Base-by-base conservation (phyloP, 2,797 vertebrate species). In the Lagorchestes hirsutus region DNA sequence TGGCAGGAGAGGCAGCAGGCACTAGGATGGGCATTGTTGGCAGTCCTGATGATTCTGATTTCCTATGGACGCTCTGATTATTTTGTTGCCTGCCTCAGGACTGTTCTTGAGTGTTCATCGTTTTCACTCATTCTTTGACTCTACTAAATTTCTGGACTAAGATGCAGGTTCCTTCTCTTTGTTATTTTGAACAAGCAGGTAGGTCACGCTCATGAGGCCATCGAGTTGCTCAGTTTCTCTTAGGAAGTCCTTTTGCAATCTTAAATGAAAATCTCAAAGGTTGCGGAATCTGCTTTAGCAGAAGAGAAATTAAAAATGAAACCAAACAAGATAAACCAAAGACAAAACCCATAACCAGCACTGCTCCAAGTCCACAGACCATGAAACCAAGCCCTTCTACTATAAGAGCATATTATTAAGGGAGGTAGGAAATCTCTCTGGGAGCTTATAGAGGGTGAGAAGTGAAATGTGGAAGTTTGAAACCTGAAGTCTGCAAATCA, bases 21-120 rank as follows among this genome's bases (percentile, higher is more conserved):
- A 87, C 74, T 27, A 46, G 40, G 40, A 50, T 12, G 40, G 74
- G 22, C 40, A 87, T 87, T 46, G 55, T 96, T 34, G 92, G 74
- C 93, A 90, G 94, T 52, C 91, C 46, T 91, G 90, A 93, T 93
- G 87, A 90, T 58, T 94, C 94, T 93, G 93, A 93, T 55, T 92
- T 55, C 54, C 58, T 40, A 92, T 91, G 34, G 82, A 93, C 58
- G 46, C 82, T 13, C 34, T 82, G 90, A 91, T 93, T 95, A 56
- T 52, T 95, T 96, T 94, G 62, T 96, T 92, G 91, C 40, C 67
- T 52, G 29, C 67, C 27, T 55, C 90, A 22, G 90, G 55, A 50
- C 62, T 52, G 87, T 94, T 1, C 55, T 91, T 87, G 28, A 52
- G 50, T 87, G 22, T 31, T 55, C 91, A n/a, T 54, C 13, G 40